Base-by-base conservation (phyloP, 2,797 vertebrate genomes). In the Smutsia temminckii region DNA sequence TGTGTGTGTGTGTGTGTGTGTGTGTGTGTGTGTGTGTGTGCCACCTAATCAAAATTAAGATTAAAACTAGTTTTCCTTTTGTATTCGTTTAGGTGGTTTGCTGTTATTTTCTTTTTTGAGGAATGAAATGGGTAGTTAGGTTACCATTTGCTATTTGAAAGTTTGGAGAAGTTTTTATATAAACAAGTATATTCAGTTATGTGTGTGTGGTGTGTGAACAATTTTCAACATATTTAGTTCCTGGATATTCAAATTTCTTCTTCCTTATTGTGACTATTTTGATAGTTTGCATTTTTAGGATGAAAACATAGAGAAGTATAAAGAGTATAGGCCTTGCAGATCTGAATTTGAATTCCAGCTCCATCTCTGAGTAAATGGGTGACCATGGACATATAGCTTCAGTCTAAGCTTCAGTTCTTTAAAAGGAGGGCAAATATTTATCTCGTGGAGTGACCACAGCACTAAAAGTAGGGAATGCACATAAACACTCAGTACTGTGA, bases 281-380 rank as follows among this genome's bases (percentile, higher is more conserved):
- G 49, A 69, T 64, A n/a, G 49, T 89, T 90, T 91, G 64, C 71
- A 75, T 84, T 91, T 94, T 91, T 72, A 84, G 89, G n/a, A n/a
- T 89, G 40, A 85, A 95, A 92, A 55, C 2, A 37, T 85, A 74
- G 32, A 42, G 75, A 96, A 86, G 25, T 77, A 85, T 72, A 85
- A 78, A 85, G 78, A 83, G 74, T 17, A 32, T 23, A 72, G 61
- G 25, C 20, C 11, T 93, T 92, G 34, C 40, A 75, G 42, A 42
- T 92, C 64, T 63, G 69, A 71, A 78, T 93, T 88, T 80, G 71
- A 91, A 93, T 95, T 95, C 74, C 59, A 94, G 74, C 32, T 93
- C 81, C 75, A 46, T 87, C 57, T 78, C 75, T 85, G 68, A 59
- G 18, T 42, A 78, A 29, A 27, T 46, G 32, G 53, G 12, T 75